These are phyloP conservation scores for Ctenopoma kingsleyae DNA, from an alignment of 2,797 vertebrate genomes.

Conservation along the genomic window DNA sequence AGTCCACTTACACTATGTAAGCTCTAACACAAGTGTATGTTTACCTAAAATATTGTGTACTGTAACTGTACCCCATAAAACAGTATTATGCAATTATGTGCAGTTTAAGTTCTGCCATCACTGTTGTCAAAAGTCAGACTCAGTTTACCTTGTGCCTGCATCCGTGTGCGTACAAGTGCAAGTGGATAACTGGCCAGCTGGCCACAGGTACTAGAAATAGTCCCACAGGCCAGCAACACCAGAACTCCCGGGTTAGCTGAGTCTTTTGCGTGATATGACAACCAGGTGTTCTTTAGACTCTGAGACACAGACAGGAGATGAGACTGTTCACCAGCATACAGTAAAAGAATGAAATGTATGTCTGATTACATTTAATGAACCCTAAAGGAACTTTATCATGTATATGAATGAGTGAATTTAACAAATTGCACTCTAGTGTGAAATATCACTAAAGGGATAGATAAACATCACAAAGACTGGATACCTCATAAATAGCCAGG, in stretches of 20 bases:
- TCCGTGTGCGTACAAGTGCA: constrained; percentile 95
- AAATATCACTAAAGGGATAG: constrained; percentile 15
- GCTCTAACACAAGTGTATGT: constrained; percentile 8
- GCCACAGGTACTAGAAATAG: constrained; percentile 96
- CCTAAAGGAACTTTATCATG: constrained; percentile 10
- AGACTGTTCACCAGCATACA: not conserved
- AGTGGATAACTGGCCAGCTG: constrained; percentile 97
- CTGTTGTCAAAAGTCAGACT: not conserved
- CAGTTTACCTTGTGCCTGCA: constrained; percentile 95
- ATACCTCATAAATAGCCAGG: constrained; percentile 96
- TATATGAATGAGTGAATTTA: constrained; percentile 23
- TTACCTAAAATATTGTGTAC: constrained; percentile 5
- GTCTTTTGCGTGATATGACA: constrained; percentile 90
- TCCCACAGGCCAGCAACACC: constrained; percentile 94
- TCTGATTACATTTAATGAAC: not conserved
- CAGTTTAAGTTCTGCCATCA: constrained; percentile 4
- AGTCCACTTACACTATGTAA: not conserved
- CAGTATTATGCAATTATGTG: not conserved
- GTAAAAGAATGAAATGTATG: not conserved
- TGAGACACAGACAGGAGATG: constrained; percentile 55
- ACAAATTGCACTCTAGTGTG: constrained; percentile 32
- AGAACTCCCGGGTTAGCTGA: constrained; percentile 93
- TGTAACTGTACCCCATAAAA: constrained; percentile 1
- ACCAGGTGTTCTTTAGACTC: constrained; percentile 94
- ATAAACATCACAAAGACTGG: not conserved